Percentiles rank a stretch among this genome's conserved stretches.
Evolutionary conservation across 2,797 vertebrate genomes (phyloP).

Genomic region (Cossypha caffra): DNA sequence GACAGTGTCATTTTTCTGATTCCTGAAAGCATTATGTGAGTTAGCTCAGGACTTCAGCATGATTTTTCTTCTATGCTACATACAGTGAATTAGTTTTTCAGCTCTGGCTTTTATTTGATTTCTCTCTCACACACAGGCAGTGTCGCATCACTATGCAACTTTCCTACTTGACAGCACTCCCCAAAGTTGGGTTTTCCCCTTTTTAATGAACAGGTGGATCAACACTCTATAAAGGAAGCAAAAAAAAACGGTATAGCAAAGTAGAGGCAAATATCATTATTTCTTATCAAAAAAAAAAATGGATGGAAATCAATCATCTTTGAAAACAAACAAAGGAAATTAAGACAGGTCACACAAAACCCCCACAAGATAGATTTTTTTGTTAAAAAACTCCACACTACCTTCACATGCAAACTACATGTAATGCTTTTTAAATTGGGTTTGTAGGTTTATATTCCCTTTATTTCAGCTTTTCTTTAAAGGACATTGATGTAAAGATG

Average conservation of each 20-base stretch:
- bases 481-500: neutral
- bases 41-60: constrained; percentile 64
- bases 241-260: neutral
- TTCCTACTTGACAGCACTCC: neutral
- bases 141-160: neutral
- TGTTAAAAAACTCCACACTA: neutral
- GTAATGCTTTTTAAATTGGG: neutral
- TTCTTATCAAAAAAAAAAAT: neutral
- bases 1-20: constrained; percentile 73
- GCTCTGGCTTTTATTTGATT: constrained; percentile 58
- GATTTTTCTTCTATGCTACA: constrained; percentile 59
- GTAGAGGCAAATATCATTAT: neutral
- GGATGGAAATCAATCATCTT: neutral
- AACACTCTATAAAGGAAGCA: neutral
- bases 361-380: neutral
- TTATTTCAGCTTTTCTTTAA: neutral
- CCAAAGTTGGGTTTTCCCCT: neutral
- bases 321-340: neutral
- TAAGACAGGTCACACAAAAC: neutral
- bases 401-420: neutral
- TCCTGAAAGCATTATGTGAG: constrained; percentile 70
- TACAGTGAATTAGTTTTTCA: constrained; percentile 49
- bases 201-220: neutral
- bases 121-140: neutral
- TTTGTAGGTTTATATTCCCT: neutral